Evolutionary conservation across 2,797 vertebrate genomes (phyloP), one percentile per base, ranked within the genome.

Genomic region (Harpagifer antarcticus): DNA sequence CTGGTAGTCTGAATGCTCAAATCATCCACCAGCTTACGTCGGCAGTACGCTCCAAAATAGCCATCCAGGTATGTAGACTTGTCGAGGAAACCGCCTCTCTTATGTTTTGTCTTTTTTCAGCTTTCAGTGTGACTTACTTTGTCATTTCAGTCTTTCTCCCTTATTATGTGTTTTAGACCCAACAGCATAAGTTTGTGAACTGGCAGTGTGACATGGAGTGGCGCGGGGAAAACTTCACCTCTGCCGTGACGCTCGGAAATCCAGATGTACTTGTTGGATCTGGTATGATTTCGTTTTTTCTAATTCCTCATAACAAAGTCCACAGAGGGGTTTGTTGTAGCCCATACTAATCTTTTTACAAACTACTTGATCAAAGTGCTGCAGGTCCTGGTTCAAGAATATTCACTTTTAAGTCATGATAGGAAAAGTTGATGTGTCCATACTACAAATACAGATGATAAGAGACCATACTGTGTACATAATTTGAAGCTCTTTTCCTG

Each of bases 191-290:
- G 93, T 98, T 98, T 83, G 95, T 97, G 72, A 98, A 97, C 85
- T 98, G 97, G 97, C 97, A 98, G 79, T 93, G 97, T 86, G 97
- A 98, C 12, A 72, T 96, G 48, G 97, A 98, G 76, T 98, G 96
- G 83, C 95, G 96, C 16, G 97, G 97, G 0, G 79, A 92, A 0
- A 91, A 97, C 87, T 98, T 97, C 91, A 98, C 97, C 0, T 92
- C 95, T 0, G 94, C 97, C 0, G 78, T 98, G 76, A 98, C 97
- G 0, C 86, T 98, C 0, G 97, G 97, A 72, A 98, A 98, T 91
- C 97, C 97, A 16, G 97, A 98, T 0, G 19, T 98, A 61, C 87
- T 98, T 33, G 92, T 95, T 74, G 97, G 96, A 77, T 98, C 97
- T 87, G 97, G 97, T 98, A 94, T 19, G 76, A 64, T 31, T 27